A percentile compares a stretch with the other conserved stretches of the same genome.
Evolutionary conservation across 1,140 invertebrate genomes (phyloP).

Genomic region (Lethrus apterus): DNA sequence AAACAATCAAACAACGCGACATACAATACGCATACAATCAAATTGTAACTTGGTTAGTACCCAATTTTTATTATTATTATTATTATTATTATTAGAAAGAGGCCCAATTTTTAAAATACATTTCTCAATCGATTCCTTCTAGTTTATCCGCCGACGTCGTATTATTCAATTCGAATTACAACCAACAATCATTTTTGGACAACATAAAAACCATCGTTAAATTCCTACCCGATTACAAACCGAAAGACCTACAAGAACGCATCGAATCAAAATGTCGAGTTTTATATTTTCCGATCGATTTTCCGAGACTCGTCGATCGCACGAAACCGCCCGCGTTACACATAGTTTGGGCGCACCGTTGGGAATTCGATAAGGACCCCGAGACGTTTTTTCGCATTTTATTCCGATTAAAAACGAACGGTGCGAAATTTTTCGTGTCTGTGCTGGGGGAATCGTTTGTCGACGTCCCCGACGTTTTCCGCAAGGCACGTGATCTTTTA

Average conservation of each 20-base stretch:
- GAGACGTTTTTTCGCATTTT: slow-evolving; percentile 55
- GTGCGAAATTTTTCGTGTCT: slow-evolving; percentile 53
- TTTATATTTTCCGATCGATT: slow-evolving; percentile 58
- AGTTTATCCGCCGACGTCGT: slow-evolving; percentile 64
- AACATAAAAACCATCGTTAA: slow-evolving; percentile 58
- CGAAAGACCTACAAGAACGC: slow-evolving; percentile 48
- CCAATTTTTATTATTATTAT: slow-evolving; percentile 4
- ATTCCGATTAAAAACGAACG: slow-evolving; percentile 47
- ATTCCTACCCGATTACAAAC: slow-evolving; percentile 56
- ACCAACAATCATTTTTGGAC: slow-evolving; percentile 58
- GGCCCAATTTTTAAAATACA: slow-evolving; percentile 8
- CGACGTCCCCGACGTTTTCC: slow-evolving; percentile 51
- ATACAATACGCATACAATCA: slow-evolving; percentile 76
- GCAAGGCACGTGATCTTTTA: slow-evolving; percentile 45
- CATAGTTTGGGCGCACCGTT: slow-evolving; percentile 71
- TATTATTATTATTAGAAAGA: no score
- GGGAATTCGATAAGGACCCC: slow-evolving; percentile 76
- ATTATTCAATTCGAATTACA: slow-evolving; percentile 68
- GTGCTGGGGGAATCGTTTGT: slow-evolving; percentile 54
- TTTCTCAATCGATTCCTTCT: slow-evolving; percentile 29
- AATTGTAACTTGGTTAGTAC: slow-evolving; percentile 58
- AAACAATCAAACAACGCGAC: slow-evolving; percentile 59
- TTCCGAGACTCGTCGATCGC: slow-evolving; percentile 31
- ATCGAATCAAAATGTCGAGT: slow-evolving; percentile 57
- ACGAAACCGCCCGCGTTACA: slow-evolving; percentile 35